Conservation (phyloP, 2,888 invertebrate genomes). For the Phlogophora meticulosa region DNA sequence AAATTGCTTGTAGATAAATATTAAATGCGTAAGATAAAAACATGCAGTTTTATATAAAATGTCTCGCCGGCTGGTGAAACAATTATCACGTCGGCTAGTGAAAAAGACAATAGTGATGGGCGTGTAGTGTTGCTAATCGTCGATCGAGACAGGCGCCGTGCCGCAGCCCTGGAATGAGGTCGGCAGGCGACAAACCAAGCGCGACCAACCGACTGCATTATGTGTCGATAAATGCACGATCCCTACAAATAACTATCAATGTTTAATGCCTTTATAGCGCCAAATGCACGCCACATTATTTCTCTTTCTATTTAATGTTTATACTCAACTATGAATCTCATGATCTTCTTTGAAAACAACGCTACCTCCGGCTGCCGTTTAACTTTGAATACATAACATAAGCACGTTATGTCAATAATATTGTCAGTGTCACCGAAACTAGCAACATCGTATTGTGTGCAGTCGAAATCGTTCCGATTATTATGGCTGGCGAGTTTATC, state of each 20-base stretch:
- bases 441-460: slow-evolving; percentile 70
- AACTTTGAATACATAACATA: slow-evolving; percentile 49
- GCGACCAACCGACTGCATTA: slow-evolving; percentile 69
- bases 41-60: slow-evolving; percentile 28
- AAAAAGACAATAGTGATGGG: slow-evolving; percentile 86
- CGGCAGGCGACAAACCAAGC: slow-evolving; percentile 78
- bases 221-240: slow-evolving; percentile 79
- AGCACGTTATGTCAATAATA: slow-evolving; percentile 57
- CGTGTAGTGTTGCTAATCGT: slow-evolving; percentile 77
- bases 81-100: slow-evolving; percentile 69
- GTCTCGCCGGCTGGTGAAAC: slow-evolving; percentile 58
- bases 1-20: slow-evolving; percentile 33
- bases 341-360: slow-evolving; percentile 26
- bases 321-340: slow-evolving; percentile 32
- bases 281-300: slow-evolving; percentile 46
- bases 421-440: slow-evolving; percentile 66
- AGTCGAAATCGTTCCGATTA: slow-evolving; percentile 74
- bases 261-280: slow-evolving; percentile 50
- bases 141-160: slow-evolving; percentile 81
- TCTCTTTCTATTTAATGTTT: slow-evolving; percentile 42
- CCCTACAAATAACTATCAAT: slow-evolving; percentile 62
- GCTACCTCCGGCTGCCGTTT: slow-evolving; percentile 31
- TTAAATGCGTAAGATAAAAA: slow-evolving; percentile 30
- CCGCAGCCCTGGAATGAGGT: slow-evolving; percentile 78
- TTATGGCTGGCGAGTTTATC: slow-evolving; percentile 75